Conservation (phyloP, 2,888 invertebrate genomes). For the Ethmia dodecea region DNA sequence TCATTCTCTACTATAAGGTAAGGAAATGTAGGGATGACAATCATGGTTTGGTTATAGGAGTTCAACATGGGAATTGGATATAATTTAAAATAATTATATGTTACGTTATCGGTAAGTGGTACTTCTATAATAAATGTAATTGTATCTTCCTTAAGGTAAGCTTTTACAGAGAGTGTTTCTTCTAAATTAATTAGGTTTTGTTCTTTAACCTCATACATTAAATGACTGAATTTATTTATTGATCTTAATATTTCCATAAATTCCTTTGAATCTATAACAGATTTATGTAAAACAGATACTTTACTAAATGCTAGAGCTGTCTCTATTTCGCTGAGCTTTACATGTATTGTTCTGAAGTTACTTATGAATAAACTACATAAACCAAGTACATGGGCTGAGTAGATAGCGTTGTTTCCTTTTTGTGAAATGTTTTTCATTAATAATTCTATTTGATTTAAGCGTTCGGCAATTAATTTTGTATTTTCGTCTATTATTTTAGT, state of each 20-base stretch:
- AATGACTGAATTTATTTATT: neutral
- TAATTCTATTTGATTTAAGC: no score
- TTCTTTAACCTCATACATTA: neutral
- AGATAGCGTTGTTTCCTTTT: no score
- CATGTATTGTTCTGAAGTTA: constrained; percentile 1
- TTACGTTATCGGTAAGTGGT: neutral
- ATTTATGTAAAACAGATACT: constrained; percentile 7
- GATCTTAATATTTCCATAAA: neutral
- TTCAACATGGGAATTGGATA: neutral
- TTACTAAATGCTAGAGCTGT: constrained; percentile 4
- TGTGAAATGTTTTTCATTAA: no score
- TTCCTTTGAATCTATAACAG: constrained; percentile 2
- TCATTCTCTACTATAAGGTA: constrained; percentile 1
- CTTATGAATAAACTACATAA: constrained; percentile 2
- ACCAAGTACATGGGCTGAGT: neutral
- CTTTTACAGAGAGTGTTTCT: neutral
- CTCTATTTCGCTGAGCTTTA: constrained; percentile 4
- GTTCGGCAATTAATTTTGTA: neutral
- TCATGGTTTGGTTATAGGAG: neutral
- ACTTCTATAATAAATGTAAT: constrained; percentile 3
- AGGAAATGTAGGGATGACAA: constrained; percentile 1
- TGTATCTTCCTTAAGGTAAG: neutral
- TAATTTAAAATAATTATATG: neutral
- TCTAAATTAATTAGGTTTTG: constrained; percentile 1
- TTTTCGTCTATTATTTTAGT: no score